These are phyloP conservation scores for Epizoanthus fatuus DNA, from an alignment of 92 coral and sea anemone genomes.

Conservation along the genomic window DNA sequence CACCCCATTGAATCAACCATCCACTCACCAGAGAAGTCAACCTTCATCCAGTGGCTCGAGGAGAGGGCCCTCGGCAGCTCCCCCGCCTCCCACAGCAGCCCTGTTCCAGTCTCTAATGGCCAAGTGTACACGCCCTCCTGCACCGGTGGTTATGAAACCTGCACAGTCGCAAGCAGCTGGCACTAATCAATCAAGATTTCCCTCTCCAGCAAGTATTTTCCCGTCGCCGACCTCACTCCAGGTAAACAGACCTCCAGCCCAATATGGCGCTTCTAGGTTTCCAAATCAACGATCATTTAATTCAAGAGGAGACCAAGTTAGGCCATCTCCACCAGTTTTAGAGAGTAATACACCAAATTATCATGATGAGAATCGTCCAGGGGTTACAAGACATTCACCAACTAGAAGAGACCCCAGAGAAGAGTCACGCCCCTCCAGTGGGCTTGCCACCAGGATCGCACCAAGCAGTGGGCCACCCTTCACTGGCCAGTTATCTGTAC, in stretches of 20 bases:
- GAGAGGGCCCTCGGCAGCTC: slow-evolving; percentile 52
- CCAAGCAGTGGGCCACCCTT: neutral
- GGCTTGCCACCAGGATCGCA: neutral
- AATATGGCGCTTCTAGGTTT: neutral
- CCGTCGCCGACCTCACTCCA: slow-evolving; percentile 6
- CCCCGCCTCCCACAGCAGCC: slow-evolving; percentile 95
- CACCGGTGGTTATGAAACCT: slow-evolving; percentile 80
- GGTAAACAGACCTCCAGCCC: neutral
- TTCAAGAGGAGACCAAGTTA: neutral
- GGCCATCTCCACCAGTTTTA: neutral
- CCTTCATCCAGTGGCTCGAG: neutral
- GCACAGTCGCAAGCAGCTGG: slow-evolving; percentile 10
- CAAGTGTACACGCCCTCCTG: slow-evolving; percentile 80
- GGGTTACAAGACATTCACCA: neutral
- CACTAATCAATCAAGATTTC: slow-evolving; percentile 1
- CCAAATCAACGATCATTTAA: neutral
- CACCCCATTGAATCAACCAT: neutral
- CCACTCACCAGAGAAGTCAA: neutral
- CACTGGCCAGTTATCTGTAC: slow-evolving; percentile 1
- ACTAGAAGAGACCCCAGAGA: neutral
- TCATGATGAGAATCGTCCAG: neutral
- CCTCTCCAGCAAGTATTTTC: neutral
- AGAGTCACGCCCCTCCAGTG: neutral
- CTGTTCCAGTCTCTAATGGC: slow-evolving; percentile 82
- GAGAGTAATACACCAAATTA: neutral